Base-by-base conservation (phyloP, 1,140 invertebrate species). In the Atta cephalotes region DNA sequence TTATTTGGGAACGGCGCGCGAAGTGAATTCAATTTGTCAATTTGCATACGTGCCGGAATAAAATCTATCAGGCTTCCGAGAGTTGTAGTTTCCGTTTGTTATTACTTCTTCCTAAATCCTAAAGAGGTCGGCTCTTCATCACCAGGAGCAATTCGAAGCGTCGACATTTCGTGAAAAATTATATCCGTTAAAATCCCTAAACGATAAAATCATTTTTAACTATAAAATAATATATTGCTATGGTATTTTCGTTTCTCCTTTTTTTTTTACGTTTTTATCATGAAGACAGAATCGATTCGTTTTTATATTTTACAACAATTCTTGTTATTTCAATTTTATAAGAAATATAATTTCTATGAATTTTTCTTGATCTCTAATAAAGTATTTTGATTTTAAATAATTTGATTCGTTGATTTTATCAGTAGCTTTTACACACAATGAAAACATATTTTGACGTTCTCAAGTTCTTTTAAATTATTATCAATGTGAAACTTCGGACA, bases 11-110 rank as follows among this genome's bases (percentile, higher is more conserved):
- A 62, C 70, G 70, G 66, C 58, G 66, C 21, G 39, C 70, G 80
- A 84, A 74, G 80, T 63, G 70, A 84, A 84, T 84, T 84, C 80
- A 84, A 84, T 84, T 84, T 84, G 80, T 84, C 80, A 74, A 84
- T 84, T 84, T 84, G 80, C 80, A 84, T 84, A 84, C 80, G 80
- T 58, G 80, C 70, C 39, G 80, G 70, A 84, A 84, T 84, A 84
- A 84, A 84, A 84, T 84, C 70, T 84, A 84, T 84, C 80, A 76
- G 70, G 70, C 80, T 84, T 84, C 56, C 80, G 80, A 84, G 80
- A 45, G 56, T 84, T 84, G 70, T 84, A 84, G 49, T 76, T 84
- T 76, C 68, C 80, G 80, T 84, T 84, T 84, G 70, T 84, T 84
- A 76, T 84, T 76, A 74, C 80, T 84, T 84, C 80, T 84, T 60